Percentiles rank a stretch among this genome's conserved stretches.
Conservation (phyloP, 2,113 vertebrate genomes). For the Nycticorax nycticorax region DNA sequence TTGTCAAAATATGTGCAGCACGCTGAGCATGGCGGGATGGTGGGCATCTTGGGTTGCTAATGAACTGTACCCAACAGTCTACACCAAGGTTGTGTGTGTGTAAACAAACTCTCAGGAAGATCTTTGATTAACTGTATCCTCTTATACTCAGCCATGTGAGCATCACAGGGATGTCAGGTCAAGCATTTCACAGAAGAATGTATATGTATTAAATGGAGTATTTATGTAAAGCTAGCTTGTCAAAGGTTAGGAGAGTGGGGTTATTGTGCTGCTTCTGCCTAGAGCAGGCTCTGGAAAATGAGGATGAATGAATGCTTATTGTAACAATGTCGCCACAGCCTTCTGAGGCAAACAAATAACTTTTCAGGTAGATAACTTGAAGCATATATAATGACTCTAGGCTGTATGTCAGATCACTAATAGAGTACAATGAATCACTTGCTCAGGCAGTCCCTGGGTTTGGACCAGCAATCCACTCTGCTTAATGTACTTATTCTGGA, state of each 20-base stretch:
- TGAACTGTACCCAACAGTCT: background rate
- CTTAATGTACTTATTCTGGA: background rate
- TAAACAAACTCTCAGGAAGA: background rate
- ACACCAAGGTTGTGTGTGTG: background rate
- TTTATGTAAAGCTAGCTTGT: background rate
- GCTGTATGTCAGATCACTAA: background rate
- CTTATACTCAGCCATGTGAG: rapidly evolving
- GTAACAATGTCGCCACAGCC: background rate
- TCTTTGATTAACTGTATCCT: background rate
- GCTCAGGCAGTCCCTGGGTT: background rate
- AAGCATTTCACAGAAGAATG: background rate
- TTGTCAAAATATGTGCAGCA: background rate
- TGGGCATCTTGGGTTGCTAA: background rate
- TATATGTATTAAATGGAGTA: background rate
- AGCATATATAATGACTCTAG: background rate
- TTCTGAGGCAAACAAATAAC: background rate
- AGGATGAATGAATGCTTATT: background rate
- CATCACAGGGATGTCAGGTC: background rate
- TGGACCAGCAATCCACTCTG: background rate
- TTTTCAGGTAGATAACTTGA: background rate
- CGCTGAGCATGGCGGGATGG: background rate
- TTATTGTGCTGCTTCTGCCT: background rate
- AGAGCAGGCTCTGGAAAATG: background rate
- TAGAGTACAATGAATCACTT: background rate
- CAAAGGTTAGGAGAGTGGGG: background rate